Evolutionary conservation across 2,888 invertebrate species (phyloP), one percentile per base, ranked within the genome.

Genomic region (Orchesella flavescens): DNA sequence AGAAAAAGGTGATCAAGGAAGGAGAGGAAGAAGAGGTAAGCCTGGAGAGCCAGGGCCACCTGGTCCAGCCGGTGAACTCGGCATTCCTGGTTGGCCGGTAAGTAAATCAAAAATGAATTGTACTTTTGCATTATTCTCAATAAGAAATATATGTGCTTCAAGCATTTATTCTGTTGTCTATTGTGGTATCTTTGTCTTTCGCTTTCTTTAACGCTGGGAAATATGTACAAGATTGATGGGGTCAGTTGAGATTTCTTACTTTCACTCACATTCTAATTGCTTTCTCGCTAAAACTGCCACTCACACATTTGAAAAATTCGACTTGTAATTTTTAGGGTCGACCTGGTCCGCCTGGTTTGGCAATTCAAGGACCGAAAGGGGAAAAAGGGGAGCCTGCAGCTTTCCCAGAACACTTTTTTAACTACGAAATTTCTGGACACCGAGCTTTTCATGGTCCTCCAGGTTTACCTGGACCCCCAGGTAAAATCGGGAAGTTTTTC

Each of bases 31-130:
- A 72, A 91, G 92, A 55, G 94, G 95, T 15, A 91, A 88, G 68
- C 87, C 88, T 1, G 89, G 89, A n/a, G 84, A 85, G 13, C 88
- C 88, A 13, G 89, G 89, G 55, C 87, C 88, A 19, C 85, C 88
- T 15, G 89, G 89, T 55, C 91, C 91, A 77, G 91, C 92, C 12
- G 94, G 95, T 77, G 95, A 95, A 88, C 93, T 93, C 86, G 95
- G 95, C 13, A 90, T 93, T 77, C 94, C 94, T 5, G 95, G 95
- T 86, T 95, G 94, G 93, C 94, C 94, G 93, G 96, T 95, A 92
- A 92, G 92, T n/a, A n/a, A n/a, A n/a, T n/a, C n/a, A n/a, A n/a
- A n/a, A n/a, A n/a, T n/a, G n/a, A n/a, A n/a, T n/a, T n/a, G n/a
- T n/a, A n/a, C n/a, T n/a, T n/a, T n/a, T n/a, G n/a, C n/a, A n/a